Conservation (phyloP, 2,113 vertebrate species). For the Hucho hucho region DNA sequence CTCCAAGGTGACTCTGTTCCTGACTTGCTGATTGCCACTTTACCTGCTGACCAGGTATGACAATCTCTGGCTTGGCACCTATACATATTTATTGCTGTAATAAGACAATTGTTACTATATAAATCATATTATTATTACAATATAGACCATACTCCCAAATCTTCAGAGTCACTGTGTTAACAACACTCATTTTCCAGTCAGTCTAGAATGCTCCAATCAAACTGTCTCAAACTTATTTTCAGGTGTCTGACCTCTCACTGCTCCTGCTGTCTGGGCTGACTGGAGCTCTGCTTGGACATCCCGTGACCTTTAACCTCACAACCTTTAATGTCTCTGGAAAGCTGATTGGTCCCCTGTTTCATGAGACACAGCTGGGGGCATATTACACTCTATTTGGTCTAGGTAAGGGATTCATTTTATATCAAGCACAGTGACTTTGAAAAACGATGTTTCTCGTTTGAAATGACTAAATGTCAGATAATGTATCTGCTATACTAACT, state of each 20-base stretch:
- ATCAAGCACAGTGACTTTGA: too few relatives aligned
- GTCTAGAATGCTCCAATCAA: neutral
- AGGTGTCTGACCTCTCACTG: conserved; percentile 68
- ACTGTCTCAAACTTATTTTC: neutral
- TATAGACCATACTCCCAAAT: neutral
- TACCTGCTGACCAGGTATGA: conserved; percentile 79
- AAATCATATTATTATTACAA: neutral
- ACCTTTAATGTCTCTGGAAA: conserved; percentile 57
- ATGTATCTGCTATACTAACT: neutral
- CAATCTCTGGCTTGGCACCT: neutral
- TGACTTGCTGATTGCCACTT: conserved; percentile 81
- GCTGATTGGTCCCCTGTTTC: conserved; percentile 87
- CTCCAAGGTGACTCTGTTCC: conserved; percentile 84
- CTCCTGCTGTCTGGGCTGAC: conserved; percentile 76
- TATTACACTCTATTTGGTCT: conserved; percentile 93
- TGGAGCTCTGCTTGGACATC: conserved; percentile 77
- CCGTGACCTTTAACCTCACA: conserved; percentile 84
- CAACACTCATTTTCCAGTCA: neutral
- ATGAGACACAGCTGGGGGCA: conserved; percentile 81
- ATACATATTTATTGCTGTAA: neutral
- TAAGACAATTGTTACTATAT: too few relatives aligned
- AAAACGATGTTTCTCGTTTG: too few relatives aligned
- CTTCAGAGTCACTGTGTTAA: neutral
- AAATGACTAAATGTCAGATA: too few relatives aligned
- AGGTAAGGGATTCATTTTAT: conserved; percentile 71